phyloP scores from a whole-genome alignment of 2,888 invertebrate genomes.

The Reticulitermes lucifugus region DNA sequence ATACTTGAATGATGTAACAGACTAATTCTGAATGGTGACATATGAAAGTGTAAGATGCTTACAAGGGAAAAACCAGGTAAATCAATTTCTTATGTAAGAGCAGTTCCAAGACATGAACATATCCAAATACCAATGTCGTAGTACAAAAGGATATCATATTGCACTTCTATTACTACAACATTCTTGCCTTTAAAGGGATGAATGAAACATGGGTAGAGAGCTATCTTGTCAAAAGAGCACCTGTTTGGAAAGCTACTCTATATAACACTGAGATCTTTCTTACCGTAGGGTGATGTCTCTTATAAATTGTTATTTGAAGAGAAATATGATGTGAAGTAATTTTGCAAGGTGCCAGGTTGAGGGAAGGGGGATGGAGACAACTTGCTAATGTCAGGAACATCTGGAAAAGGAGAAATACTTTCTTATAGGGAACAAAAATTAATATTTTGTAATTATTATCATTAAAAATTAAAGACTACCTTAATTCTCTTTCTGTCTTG shows the following conservation, averaged over 20 bases:
- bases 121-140: too few relatives aligned
- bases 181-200: background rate
- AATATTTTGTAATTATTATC: background rate
- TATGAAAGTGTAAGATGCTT: too few relatives aligned
- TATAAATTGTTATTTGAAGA: constrained; percentile 18
- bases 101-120: too few relatives aligned
- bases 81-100: too few relatives aligned
- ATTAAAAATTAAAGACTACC: too few relatives aligned
- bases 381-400: constrained; percentile 21
- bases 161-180: background rate
- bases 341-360: constrained; percentile 21
- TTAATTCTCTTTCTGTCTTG: too few relatives aligned
- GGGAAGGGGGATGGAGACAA: constrained; percentile 14
- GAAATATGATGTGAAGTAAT: constrained; percentile 3
- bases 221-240: too few relatives aligned
- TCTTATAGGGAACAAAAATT: background rate
- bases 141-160: too few relatives aligned
- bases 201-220: background rate
- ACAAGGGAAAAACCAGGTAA: too few relatives aligned
- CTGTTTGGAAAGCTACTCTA: background rate
- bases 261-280: background rate
- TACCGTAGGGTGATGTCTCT: background rate
- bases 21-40: too few relatives aligned
- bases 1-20: too few relatives aligned
- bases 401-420: constrained; percentile 26